Base-by-base conservation (phyloP, 2,888 invertebrate genomes). In the Pristionchus exspectatus region DNA sequence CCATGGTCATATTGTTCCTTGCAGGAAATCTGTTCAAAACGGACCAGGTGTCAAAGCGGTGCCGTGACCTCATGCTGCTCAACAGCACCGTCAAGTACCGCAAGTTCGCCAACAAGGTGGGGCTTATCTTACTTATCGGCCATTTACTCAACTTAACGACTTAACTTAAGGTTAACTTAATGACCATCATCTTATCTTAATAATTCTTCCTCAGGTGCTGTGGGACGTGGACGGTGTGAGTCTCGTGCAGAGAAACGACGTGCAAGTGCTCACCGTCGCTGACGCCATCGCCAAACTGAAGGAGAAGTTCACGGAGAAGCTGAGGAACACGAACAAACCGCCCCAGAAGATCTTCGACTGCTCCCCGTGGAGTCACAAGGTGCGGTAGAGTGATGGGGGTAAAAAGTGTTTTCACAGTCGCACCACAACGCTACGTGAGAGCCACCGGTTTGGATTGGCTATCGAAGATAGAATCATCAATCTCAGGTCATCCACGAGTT, bases 401-500 rank as follows among this genome's bases (percentile, higher is more conserved):
- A 16, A 30, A 33, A n/a, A 38, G 44, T 44, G 16, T 9, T 38
- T 38, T 38, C 38, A 30, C 33, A 38, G 38, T 38, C 38, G 38
- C 5, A 38, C 38, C 3, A 38, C 38, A 38, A 5, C 5, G 38
- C 5, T 38, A 38, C 3, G 38, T 38, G 38, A 5, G 38, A 38
- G 38, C 38, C 38, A 38, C 5, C 5, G n/a, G n/a, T n/a, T n/a
- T n/a, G n/a, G n/a, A 56, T 86, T 7, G 9, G n/a, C 0, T 69
- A 16, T 77, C 77, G 24, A 44, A 38, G 21, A 86, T 27, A 10
- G 18, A 27, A n/a, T 83, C 27, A 2, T n/a, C 59, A 24, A 12
- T 18, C 59, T 88, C 91, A 94, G 90, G 92, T 93, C 16, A 91
- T 94, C 50, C 94, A 94, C 90, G 93, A 94, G 89, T 94, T 93